These are phyloP conservation scores for Seriola quinqueradiata DNA, from an alignment of 2,113 vertebrate species.

Conservation along the genomic window DNA sequence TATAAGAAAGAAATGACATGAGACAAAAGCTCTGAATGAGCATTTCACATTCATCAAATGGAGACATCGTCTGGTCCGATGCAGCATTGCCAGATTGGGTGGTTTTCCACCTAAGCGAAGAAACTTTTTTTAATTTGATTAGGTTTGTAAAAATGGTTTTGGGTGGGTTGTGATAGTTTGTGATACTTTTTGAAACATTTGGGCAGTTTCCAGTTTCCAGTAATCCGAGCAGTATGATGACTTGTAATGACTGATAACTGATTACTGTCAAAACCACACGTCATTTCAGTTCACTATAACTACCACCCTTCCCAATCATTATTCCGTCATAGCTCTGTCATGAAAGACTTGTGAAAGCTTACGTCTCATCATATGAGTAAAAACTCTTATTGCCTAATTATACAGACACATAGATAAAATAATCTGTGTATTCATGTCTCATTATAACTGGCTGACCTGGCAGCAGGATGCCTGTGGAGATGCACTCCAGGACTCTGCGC, in stretches of 20 bases:
- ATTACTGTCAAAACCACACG: not conserved
- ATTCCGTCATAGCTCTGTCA: not conserved
- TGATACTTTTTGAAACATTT: not conserved
- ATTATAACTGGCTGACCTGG: constrained; percentile 73
- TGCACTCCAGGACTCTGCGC: constrained; percentile 85
- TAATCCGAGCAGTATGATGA: not conserved
- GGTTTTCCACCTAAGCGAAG: too few species aligned
- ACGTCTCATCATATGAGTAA: not conserved
- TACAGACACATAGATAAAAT: not conserved
- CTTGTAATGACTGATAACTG: not conserved
- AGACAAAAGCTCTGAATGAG: not conserved
- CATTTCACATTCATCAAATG: not conserved
- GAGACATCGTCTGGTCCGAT: not conserved
- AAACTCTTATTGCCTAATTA: not conserved
- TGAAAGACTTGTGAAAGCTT: not conserved
- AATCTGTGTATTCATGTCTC: not conserved
- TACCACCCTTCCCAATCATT: not conserved
- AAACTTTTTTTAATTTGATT: too few species aligned
- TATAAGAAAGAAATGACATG: not conserved
- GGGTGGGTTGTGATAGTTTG: not conserved
- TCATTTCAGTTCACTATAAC: not conserved
- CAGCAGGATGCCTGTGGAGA: constrained; percentile 82
- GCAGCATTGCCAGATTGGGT: too few species aligned
- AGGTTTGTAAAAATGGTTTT: not conserved
- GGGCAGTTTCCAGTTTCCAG: not conserved